Evolutionary conservation across 2,113 vertebrate genomes (phyloP), one percentile per base, ranked within the genome.

Genomic region (Crotalus tigris): DNA sequence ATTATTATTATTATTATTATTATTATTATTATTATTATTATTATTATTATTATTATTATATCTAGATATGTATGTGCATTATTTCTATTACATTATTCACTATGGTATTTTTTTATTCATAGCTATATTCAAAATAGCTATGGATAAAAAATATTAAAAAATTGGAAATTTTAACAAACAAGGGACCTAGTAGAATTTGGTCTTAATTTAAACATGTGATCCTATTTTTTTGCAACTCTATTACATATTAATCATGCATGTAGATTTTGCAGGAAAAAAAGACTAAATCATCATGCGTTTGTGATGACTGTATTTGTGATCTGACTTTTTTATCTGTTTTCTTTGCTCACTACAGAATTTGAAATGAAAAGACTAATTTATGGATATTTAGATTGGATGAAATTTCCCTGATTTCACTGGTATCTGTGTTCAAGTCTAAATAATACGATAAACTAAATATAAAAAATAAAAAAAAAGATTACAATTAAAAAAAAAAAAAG

Each of bases 21-120:
- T 44, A 44, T 44, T 44, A 46, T 46, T 46, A 46, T 46, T 46
- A 46, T 46, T 46, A 46, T 5, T 46, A 46, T 46, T 46, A 46
- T 46, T 46, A 46, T 46, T 46, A 46, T 46, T 46, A 46, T 46
- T 46, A 46, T 46, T 46, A 46, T 46, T 4, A 46, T 2, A 46
- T 75, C n/a, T 75, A 39, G 5, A 33, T 33, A 75, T 33, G n/a
- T 75, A 7, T 19, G n/a, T 39, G n/a, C 1, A 75, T 75, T 75
- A 75, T 7, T 33, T 75, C n/a, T 33, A 75, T 39, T 29, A 24
- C 13, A 86, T 94, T 90, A 94, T 89, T 93, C 88, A 87, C 1
- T 5, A 13, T 87, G 23, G 13, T 3, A 51, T 51, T 51, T 51
- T 51, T 51, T 51, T 51, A 88, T 88, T 39, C 4, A 39, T 64